Evolutionary conservation across 2,797 vertebrate species (phyloP), one percentile per base, ranked within the genome.

Genomic region (Sarcoramphus papa): DNA sequence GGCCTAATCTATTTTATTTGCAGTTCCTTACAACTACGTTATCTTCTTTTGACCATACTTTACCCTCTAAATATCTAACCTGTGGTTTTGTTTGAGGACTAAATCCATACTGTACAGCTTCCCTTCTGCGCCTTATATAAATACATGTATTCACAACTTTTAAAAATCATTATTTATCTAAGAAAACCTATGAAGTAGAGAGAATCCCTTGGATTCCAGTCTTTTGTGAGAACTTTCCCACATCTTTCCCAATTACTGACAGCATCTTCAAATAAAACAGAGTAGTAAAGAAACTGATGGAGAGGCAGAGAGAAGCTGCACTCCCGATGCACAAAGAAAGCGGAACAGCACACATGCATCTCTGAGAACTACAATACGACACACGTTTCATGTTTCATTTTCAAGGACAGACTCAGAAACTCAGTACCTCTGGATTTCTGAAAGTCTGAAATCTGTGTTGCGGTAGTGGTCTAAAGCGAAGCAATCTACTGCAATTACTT

Each of bases 321-420:
- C 28, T 72, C 59, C 43, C 2, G 5, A 35, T 6, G 14, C 22
- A 64, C 30, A 22, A 45, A 31, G 54, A 40, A 54, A 21, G 10
- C 1, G 1, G 20, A 82, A 45, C 0, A 1, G 37, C 50, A 78
- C 41, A 72, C 1, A 3, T 6, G 15, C 27, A 28, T 16, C 30
- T 76, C 84, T 4, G 1, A 63, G 47, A 82, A 47, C 31, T 75
- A 28, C 37, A n/a, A 14, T 0, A 64, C 2, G 4, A 85, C 85
- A 64, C 14, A 43, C 1, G 2, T 50, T 64, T 75, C 27, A 50
- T 10, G 17, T 50, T 60, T 75, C n/a, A 9, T 78, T 81, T 81
- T 73, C 85, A 78, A 69, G 33, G 43, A 78, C 50, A 76, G 67
- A 67, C 28, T 77, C 41, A 70, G 64, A 47, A 92, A 77, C 14